Conservation (phyloP, 2,888 invertebrate genomes). For the Hirtodrosophila alboralis region DNA sequence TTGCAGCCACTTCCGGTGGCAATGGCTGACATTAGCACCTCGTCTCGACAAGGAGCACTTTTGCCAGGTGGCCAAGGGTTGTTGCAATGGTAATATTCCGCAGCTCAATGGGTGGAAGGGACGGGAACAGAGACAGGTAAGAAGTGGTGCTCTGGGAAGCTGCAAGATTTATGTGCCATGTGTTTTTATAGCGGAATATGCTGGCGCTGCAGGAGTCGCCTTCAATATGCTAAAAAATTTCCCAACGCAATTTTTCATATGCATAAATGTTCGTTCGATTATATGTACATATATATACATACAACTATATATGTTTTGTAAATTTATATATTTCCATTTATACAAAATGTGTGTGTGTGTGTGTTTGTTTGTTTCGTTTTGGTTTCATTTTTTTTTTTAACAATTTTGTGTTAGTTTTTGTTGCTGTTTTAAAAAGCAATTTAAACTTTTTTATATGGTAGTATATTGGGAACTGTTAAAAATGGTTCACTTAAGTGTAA, state of each 20-base stretch:
- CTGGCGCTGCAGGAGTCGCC: conserved; percentile 36
- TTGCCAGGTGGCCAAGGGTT: conserved; percentile 46
- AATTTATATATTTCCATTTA: conserved; percentile 3
- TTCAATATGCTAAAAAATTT: conserved; percentile 73
- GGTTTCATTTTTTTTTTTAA: conserved; percentile 32
- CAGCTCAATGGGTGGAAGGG: too few relatives aligned
- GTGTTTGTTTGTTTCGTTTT: conserved; percentile 10
- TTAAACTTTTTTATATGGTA: conserved; percentile 49
- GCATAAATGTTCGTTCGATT: conserved; percentile 52
- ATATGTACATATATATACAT: conserved; percentile 20
- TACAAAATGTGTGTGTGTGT: background rate
- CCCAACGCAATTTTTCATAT: conserved; percentile 62
- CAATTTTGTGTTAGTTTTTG: conserved; percentile 25
- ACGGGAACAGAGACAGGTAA: too few relatives aligned
- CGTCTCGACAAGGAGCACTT: conserved; percentile 47
- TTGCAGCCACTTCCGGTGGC: conserved; percentile 62
- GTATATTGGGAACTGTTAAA: background rate
- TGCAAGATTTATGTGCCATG: conserved; percentile 72
- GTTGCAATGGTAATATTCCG: too few relatives aligned
- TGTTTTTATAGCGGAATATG: conserved; percentile 54
- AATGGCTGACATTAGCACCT: conserved; percentile 73
- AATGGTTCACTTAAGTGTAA: background rate
- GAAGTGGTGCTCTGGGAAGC: conserved; percentile 2
- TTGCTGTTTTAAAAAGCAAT: conserved; percentile 56
- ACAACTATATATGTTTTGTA: background rate